Base-by-base conservation (phyloP, 2,113 vertebrate species). In the Notarius lentiginosus region DNA sequence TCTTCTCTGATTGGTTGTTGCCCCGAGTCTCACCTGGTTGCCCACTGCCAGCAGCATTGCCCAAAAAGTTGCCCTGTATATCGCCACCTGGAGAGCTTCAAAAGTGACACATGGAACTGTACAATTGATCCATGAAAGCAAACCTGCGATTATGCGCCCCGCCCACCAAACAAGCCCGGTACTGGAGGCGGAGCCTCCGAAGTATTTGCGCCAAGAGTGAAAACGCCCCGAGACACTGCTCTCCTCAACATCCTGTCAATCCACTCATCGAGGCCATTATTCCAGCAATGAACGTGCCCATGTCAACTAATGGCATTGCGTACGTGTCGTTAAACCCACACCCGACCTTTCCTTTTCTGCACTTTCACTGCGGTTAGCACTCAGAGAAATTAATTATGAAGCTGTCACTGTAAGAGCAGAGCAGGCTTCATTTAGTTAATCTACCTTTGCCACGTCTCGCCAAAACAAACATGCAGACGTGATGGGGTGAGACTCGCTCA, bases 211-310 rank as follows among this genome's bases (percentile, higher is more conserved):
- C 14, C 6, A 7, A 30, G 66, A 72, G 68, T 8, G 3, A 61
- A 81, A 82, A 51, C 34, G 10, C 51, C n/a, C 17, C 2, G n/a
- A 30, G n/a, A 58, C 63, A 11, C 15, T 70, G 51, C 82, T 72
- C 60, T 80, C 2, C 24, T 49, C 51, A 82, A 82, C 49, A 58
- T 47, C 55, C 65, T 41, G 63, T 65, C 51, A 15, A 60, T 89
- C 24, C 41, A 15, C 51, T 86, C 61, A 27, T 51, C 68, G 75
- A 81, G 58, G 70, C 20, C 86, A 77, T 61, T 82, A 86, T 34
- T 49, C 61, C 58, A 82, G 18, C 47, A 17, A 76, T 1, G 41
- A 58, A 24, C 8, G 58, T 75, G 58, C 82, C 65, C 82, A 76
- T 73, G 85, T 34, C 49, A 68, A 17, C 24, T 66, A 80, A 87